These are phyloP conservation scores for Archocentrus centrarchus DNA, from an alignment of 2,113 vertebrate genomes.

Conservation along the genomic window DNA sequence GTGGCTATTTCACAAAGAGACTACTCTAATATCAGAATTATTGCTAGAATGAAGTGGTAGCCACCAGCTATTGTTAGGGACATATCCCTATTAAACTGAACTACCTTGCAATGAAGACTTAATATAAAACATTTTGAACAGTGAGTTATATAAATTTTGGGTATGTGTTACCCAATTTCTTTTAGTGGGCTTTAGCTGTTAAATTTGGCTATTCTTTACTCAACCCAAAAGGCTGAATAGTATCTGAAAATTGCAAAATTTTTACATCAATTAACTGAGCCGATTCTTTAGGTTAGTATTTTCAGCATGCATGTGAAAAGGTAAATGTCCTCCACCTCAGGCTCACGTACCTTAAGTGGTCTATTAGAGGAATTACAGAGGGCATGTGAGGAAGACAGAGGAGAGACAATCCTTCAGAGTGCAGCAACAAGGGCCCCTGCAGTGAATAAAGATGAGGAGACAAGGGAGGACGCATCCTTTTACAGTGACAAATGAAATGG, in stretches of 20 bases:
- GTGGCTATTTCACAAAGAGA: neutral
- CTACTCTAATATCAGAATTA: neutral
- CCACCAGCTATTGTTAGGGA: too few species aligned
- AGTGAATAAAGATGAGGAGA: conserved; percentile 72
- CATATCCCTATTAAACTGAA: too few species aligned
- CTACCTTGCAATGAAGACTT: too few species aligned
- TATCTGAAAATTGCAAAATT: neutral
- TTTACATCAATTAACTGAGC: neutral
- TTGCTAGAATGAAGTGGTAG: too few species aligned
- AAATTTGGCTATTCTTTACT: neutral
- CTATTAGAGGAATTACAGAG: conserved; percentile 46
- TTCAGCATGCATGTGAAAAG: neutral
- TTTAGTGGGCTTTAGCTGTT: neutral
- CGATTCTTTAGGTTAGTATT: neutral
- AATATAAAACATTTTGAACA: too few species aligned
- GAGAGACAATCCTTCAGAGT: conserved; percentile 65
- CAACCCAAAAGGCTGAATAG: neutral
- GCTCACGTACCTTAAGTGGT: conserved; percentile 25
- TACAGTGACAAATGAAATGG: conserved; percentile 42
- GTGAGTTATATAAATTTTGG: neutral
- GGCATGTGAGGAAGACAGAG: conserved; percentile 37
- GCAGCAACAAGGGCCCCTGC: conserved; percentile 42
- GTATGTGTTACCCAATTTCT: neutral
- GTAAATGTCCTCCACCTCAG: neutral
- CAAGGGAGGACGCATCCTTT: conserved; percentile 57